Conservation (phyloP, 1,140 invertebrate species). For the Ceratosolen fusciceps region DNA sequence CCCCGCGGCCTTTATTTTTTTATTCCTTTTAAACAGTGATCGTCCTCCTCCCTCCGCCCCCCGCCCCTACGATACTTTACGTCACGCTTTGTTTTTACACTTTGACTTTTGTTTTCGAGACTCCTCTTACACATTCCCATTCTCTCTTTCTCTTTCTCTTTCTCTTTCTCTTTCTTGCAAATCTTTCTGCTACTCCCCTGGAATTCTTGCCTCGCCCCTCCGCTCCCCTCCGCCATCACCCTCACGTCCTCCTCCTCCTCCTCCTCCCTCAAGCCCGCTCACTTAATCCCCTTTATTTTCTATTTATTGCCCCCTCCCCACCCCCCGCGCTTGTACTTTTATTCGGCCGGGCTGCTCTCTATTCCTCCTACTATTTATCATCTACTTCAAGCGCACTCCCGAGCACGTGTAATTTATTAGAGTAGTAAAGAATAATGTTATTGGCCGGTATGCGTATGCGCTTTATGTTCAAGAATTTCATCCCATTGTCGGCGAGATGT, state of each 20-base stretch:
- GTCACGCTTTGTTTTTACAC: conserved; percentile 37
- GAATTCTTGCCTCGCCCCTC: too few species aligned
- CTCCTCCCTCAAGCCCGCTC: neutral
- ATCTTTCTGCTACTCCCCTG: conserved; percentile 1
- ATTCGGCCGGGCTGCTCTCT: neutral
- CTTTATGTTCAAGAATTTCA: neutral
- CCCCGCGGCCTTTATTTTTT: conserved; percentile 44
- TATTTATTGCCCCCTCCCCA: conserved; percentile 7
- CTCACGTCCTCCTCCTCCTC: neutral
- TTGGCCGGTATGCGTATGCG: neutral
- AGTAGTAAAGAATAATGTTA: conserved; percentile 8
- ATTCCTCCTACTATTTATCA: neutral
- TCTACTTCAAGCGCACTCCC: neutral
- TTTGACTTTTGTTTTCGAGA: conserved; percentile 23
- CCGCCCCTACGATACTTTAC: neutral
- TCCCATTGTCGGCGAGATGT: neutral
- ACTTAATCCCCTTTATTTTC: neutral
- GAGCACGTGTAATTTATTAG: conserved; percentile 13
- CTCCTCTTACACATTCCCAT: too few species aligned
- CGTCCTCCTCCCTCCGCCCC: conserved; percentile 43
- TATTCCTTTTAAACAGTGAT: conserved; percentile 10
- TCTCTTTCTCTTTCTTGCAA: conserved; percentile 9
- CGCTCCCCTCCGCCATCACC: too few species aligned
- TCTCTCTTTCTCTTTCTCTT: neutral
- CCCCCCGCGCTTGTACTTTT: conserved; percentile 31